Percentiles rank a stretch among this genome's conserved stretches.
These are phyloP conservation scores for Sylvia borin DNA, from an alignment of 2,797 vertebrate genomes.

Conservation along the genomic window DNA sequence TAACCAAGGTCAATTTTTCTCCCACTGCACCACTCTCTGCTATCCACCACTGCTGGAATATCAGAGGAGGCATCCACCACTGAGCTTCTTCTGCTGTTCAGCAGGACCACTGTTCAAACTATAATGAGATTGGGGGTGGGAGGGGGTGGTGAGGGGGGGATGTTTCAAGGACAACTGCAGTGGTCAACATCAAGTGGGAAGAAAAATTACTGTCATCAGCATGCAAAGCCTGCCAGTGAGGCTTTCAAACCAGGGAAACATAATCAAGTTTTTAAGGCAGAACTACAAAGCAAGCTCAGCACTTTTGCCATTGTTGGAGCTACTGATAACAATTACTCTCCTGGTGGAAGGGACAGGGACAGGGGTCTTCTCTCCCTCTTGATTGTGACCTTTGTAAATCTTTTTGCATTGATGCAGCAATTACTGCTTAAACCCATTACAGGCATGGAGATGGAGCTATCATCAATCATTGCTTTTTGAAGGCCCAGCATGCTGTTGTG, in stretches of 20 bases:
- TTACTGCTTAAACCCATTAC: slow-evolving; percentile 3
- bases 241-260: not conserved
- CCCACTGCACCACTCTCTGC: not conserved
- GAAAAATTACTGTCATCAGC: slow-evolving; percentile 34
- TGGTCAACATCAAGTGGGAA: not conserved
- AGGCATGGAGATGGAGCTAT: not conserved
- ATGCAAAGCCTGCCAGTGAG: not conserved
- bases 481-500: not conserved
- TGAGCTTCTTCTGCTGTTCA: not conserved
- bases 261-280: slow-evolving; percentile 39
- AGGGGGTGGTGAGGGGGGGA: accelerated
- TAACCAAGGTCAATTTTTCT: not conserved
- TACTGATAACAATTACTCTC: slow-evolving; percentile 37
- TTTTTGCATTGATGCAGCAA: not conserved
- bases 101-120: not conserved
- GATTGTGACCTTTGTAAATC: slow-evolving; percentile 45
- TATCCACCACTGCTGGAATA: not conserved
- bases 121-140: not conserved
- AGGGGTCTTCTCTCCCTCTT: not conserved
- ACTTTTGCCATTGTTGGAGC: not conserved
- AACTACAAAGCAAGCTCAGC: slow-evolving; percentile 5
- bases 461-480: slow-evolving; percentile 34
- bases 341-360: not conserved
- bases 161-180: not conserved
- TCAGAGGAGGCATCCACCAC: not conserved